These are phyloP conservation scores for Linyphia triangularis DNA, from an alignment of 2,888 invertebrate genomes.

Conservation along the genomic window DNA sequence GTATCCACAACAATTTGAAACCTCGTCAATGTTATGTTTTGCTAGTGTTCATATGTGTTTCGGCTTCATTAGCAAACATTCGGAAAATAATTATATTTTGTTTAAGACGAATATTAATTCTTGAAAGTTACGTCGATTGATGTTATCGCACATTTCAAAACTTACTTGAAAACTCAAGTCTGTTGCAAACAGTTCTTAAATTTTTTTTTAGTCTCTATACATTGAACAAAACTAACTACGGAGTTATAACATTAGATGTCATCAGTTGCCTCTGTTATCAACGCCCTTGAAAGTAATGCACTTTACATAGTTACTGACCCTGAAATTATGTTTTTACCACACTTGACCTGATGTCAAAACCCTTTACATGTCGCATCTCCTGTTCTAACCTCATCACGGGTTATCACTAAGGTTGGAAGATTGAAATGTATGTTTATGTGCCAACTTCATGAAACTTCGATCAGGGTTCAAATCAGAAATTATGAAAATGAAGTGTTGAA, in stretches of 20 bases:
- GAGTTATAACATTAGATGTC: not conserved
- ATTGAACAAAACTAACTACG: not conserved
- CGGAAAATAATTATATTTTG: too few relatives aligned
- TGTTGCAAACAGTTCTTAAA: too few relatives aligned
- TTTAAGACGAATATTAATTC: too few relatives aligned
- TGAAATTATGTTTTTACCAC: conserved; percentile 35
- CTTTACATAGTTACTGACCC: conserved; percentile 40
- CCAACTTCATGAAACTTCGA: not conserved
- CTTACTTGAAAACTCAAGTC: too few relatives aligned
- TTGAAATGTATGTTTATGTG: not conserved
- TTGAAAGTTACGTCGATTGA: too few relatives aligned
- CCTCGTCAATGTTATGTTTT: too few relatives aligned
- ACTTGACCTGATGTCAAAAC: conserved; percentile 40
- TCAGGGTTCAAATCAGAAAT: not conserved
- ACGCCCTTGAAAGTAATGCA: conserved; percentile 24
- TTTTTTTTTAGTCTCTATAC: too few relatives aligned
- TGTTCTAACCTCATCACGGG: too few relatives aligned
- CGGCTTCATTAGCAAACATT: too few relatives aligned
- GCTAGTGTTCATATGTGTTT: too few relatives aligned
- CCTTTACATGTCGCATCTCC: not conserved
- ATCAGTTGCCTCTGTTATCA: not conserved
- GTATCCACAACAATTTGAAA: too few relatives aligned
- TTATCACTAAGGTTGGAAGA: not conserved
- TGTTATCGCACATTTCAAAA: too few relatives aligned
- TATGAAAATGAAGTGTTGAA: not conserved